These are phyloP conservation scores for Polyommatus icarus DNA, from an alignment of 2,888 invertebrate species.

Conservation along the genomic window DNA sequence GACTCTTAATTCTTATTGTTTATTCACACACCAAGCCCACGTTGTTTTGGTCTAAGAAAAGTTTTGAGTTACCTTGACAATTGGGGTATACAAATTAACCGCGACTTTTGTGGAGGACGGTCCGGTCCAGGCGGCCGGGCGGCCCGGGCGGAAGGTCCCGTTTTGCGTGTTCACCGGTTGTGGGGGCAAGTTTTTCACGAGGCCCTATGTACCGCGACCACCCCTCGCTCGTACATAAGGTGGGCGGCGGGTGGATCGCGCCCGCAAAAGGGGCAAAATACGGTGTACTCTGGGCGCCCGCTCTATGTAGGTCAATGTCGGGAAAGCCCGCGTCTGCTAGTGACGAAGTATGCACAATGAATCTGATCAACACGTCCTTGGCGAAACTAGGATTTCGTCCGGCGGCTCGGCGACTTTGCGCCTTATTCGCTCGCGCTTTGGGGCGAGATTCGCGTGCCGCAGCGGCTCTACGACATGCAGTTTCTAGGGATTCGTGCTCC, in stretches of 20 bases:
- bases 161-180: constrained; percentile 77
- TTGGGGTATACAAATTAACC: not conserved
- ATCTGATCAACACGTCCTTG: constrained; percentile 78
- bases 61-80: constrained; percentile 7
- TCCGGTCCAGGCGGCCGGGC: constrained; percentile 60
- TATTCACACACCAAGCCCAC: not conserved
- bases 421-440: constrained; percentile 53
- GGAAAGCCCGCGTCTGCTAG: constrained; percentile 81
- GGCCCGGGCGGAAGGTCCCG: constrained; percentile 66
- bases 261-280: constrained; percentile 82
- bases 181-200: constrained; percentile 81
- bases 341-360: constrained; percentile 81
- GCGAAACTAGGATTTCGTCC: constrained; percentile 67
- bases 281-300: constrained; percentile 80
- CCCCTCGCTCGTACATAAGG: constrained; percentile 78
- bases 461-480: constrained; percentile 8
- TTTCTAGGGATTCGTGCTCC: constrained; percentile 12
- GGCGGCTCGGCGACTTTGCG: constrained; percentile 48
- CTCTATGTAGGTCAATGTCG: constrained; percentile 82
- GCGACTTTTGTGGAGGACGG: not conserved
- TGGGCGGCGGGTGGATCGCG: constrained; percentile 79
- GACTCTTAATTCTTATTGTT: too few species aligned
- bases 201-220: constrained; percentile 80
- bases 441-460: constrained; percentile 48
- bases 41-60: constrained; percentile 12